Conservation (phyloP, 2,888 invertebrate genomes). For the Arge pagana region DNA sequence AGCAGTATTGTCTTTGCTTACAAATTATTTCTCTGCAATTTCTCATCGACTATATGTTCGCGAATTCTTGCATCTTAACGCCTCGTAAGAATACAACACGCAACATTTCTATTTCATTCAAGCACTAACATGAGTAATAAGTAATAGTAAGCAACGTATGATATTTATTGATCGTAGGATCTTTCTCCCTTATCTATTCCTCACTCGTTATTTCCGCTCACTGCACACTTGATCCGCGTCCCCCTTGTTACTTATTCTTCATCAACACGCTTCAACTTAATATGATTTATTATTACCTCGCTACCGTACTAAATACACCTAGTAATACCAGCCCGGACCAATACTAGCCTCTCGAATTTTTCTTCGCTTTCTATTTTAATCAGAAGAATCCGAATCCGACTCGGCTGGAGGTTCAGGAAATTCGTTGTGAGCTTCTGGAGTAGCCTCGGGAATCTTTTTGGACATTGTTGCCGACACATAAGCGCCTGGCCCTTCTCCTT, state of each 20-base stretch:
- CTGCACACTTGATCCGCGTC: conserved; percentile 1
- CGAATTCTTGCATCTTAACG: conserved; percentile 15
- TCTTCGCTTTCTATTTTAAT: conserved; percentile 47
- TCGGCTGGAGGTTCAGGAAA: conserved; percentile 58
- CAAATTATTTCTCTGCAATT: conserved; percentile 36
- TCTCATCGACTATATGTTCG: conserved; percentile 7
- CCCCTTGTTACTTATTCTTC: too few relatives aligned
- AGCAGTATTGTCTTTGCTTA: conserved; percentile 53
- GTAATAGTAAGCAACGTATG: conserved; percentile 16
- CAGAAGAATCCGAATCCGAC: conserved; percentile 63
- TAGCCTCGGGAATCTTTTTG: conserved; percentile 51
- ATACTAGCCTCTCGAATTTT: conserved; percentile 6
- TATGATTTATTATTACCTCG: neutral
- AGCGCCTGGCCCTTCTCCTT: conserved; percentile 72
- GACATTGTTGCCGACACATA: conserved; percentile 68
- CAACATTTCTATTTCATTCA: conserved; percentile 13
- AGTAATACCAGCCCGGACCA: conserved; percentile 5
- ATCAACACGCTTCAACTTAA: too few relatives aligned
- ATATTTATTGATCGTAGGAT: conserved; percentile 7
- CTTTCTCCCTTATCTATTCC: neutral
- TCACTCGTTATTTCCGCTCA: neutral
- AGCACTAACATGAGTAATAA: conserved; percentile 15
- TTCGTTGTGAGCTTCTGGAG: conserved; percentile 47
- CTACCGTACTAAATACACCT: neutral
- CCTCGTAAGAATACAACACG: conserved; percentile 10